Evolutionary conservation across 2,113 vertebrate species (phyloP).

Genomic region (Colaptes auratus): DNA sequence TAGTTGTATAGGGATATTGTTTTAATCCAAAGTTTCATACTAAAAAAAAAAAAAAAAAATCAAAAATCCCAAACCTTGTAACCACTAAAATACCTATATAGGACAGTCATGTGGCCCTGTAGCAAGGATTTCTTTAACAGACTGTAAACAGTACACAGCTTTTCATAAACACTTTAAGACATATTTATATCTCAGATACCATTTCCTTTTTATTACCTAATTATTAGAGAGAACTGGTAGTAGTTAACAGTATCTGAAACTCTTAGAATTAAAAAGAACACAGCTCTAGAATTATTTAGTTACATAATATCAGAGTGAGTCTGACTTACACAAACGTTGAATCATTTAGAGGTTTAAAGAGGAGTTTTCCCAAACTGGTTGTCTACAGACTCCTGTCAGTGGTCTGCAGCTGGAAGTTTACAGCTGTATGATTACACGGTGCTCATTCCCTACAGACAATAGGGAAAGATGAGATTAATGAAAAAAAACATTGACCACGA

Average conservation of each 20-base stretch:
- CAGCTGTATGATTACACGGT: not conserved
- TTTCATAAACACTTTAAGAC: not conserved
- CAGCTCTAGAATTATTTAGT: not conserved
- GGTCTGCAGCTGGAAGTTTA: not conserved
- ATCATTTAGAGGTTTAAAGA: not conserved
- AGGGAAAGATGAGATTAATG: not conserved
- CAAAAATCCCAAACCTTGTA: not conserved
- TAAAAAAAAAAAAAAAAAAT: not conserved
- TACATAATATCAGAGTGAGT: not conserved
- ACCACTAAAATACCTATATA: not conserved
- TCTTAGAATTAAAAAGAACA: not conserved
- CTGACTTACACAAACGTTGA: constrained; percentile 37
- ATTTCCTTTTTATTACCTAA: not conserved
- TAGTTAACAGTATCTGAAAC: not conserved
- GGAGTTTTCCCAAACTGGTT: not conserved
- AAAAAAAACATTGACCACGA: not conserved
- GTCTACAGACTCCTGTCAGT: not conserved
- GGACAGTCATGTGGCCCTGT: not conserved
- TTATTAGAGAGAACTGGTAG: not conserved
- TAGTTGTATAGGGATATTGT: not conserved
- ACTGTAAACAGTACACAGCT: not conserved
- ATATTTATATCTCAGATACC: not conserved
- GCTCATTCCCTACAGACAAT: not conserved
- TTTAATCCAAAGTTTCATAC: not conserved
- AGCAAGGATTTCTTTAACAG: not conserved